phyloP scores from a whole-genome alignment of 2,113 vertebrate genomes.

The Synchiropus splendidus region DNA sequence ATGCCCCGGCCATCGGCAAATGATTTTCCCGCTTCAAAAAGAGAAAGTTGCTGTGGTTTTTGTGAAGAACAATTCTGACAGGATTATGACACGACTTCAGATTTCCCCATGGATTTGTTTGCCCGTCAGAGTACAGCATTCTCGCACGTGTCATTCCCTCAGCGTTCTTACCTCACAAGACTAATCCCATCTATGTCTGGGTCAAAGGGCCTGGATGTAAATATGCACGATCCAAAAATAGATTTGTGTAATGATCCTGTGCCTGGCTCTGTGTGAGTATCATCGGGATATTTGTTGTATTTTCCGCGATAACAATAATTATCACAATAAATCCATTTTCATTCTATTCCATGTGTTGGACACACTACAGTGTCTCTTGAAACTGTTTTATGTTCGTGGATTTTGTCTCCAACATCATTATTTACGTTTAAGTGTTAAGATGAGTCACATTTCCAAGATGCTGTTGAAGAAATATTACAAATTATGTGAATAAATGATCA shows the following conservation, averaged over 20 bases:
- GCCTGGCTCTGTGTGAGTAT: too few relatives aligned
- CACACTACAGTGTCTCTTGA: too few relatives aligned
- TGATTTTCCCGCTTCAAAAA: constrained; percentile 15
- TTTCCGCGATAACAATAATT: too few relatives aligned
- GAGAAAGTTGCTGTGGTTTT: constrained; percentile 26
- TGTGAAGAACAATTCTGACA: constrained; percentile 21
- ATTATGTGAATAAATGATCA: too few relatives aligned
- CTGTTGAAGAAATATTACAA: too few relatives aligned
- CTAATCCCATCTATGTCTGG: constrained; percentile 12
- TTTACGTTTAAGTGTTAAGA: too few relatives aligned
- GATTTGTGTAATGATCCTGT: constrained; percentile 7
- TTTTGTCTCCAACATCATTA: too few relatives aligned
- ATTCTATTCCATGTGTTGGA: too few relatives aligned
- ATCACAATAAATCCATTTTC: too few relatives aligned
- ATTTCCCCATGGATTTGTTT: constrained; percentile 5
- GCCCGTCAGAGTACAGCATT: not conserved
- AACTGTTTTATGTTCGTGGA: too few relatives aligned
- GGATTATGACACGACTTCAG: constrained; percentile 17
- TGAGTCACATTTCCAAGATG: too few relatives aligned
- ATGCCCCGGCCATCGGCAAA: constrained; percentile 29
- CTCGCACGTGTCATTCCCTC: not conserved
- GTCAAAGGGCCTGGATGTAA: not conserved
- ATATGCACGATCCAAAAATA: constrained; percentile 21
- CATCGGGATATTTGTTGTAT: too few relatives aligned
- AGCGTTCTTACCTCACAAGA: constrained; percentile 7